phyloP scores from a whole-genome alignment of 2,113 vertebrate genomes.

The Dissostichus mawsoni region DNA sequence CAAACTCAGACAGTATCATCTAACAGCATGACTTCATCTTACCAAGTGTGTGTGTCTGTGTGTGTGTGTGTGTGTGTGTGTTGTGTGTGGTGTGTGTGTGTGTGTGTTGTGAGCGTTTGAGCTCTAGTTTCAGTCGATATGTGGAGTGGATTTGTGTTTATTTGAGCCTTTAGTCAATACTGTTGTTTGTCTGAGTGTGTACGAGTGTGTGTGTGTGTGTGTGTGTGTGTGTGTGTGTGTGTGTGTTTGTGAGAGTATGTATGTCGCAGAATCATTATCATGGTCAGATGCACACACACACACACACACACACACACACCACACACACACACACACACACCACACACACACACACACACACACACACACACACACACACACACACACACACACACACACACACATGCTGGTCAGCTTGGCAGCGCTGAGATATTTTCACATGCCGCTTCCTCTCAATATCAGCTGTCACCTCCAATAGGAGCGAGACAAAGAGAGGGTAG shows the following conservation, averaged over 20 bases:
- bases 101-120: constrained; percentile 19
- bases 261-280: not conserved
- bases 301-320: not conserved
- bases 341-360: not conserved
- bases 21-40: constrained; percentile 58
- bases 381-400: constrained; percentile 14
- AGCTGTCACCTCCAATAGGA: constrained; percentile 43
- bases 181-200: constrained; percentile 29
- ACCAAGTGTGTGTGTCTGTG: not conserved
- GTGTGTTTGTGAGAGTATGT: not conserved
- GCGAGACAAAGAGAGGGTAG: constrained; percentile 40
- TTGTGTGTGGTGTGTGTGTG: too few species aligned
- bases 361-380: constrained; percentile 1
- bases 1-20: constrained; percentile 35
- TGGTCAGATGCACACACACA: not conserved
- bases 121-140: constrained; percentile 66
- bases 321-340: not conserved
- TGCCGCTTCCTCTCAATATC: constrained; percentile 55
- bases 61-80: constrained; percentile 26
- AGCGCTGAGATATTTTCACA: constrained; percentile 42
- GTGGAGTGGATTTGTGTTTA: constrained; percentile 59
- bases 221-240: constrained; percentile 1
- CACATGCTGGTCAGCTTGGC: constrained; percentile 25
- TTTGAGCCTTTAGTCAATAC: constrained; percentile 66
- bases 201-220: not conserved